phyloP scores from a whole-genome alignment of 2,888 invertebrate genomes.

The Apamea crenata region DNA sequence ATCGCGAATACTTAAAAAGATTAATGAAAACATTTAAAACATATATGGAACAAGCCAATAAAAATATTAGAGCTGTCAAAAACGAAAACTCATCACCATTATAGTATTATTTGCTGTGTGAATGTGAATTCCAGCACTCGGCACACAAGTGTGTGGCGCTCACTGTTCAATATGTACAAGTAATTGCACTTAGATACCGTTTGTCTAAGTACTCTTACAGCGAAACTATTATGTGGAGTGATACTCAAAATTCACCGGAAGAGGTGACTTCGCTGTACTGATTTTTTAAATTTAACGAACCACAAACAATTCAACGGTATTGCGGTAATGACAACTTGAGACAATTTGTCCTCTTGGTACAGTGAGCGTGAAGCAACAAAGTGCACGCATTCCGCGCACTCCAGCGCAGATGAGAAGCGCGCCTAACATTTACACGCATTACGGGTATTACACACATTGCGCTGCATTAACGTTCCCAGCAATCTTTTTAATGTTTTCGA shows the following conservation, averaged over 20 bases:
- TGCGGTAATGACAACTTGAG: constrained; percentile 74
- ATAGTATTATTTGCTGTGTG: constrained; percentile 45
- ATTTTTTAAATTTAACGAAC: constrained; percentile 76
- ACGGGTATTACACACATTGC: constrained; percentile 52
- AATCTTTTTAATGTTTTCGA: constrained; percentile 49
- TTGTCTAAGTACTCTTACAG: constrained; percentile 65
- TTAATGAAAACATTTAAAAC: constrained; percentile 19
- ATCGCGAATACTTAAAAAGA: constrained; percentile 30
- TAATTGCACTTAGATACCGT: constrained; percentile 73
- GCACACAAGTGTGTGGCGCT: constrained; percentile 38
- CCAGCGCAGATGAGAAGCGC: constrained; percentile 29
- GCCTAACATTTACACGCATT: constrained; percentile 58
- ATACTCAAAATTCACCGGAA: constrained; percentile 75
- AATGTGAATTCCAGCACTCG: constrained; percentile 36
- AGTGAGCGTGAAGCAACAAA: constrained; percentile 59
- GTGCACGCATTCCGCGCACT: constrained; percentile 59
- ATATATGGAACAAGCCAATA: constrained; percentile 16
- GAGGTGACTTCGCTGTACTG: constrained; percentile 73
- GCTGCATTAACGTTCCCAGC: constrained; percentile 54
- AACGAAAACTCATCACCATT: constrained; percentile 41
- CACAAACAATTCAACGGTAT: constrained; percentile 75
- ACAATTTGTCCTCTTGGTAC: constrained; percentile 64
- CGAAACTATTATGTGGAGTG: constrained; percentile 74
- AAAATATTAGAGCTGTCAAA: constrained; percentile 28
- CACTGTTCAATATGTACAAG: constrained; percentile 66